phyloP scores from a whole-genome alignment of 2,888 invertebrate genomes.

The Lithophane leautieri region DNA sequence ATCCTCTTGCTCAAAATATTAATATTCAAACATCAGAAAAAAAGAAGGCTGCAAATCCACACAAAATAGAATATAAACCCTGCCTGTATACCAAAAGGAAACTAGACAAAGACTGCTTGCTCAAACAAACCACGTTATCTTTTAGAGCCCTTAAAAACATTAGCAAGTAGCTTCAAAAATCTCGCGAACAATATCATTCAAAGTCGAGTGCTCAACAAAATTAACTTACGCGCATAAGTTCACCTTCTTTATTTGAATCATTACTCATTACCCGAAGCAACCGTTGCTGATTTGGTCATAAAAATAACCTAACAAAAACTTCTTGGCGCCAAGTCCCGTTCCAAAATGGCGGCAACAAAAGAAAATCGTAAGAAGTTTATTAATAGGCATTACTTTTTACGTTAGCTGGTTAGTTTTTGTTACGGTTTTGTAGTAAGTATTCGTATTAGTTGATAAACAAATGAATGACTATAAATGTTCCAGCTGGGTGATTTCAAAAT shows the following conservation, averaged over 20 bases:
- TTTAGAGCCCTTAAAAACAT: constrained; percentile 20
- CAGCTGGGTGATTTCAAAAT: constrained; percentile 68
- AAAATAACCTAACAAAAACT: constrained; percentile 80
- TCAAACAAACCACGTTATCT: constrained; percentile 20
- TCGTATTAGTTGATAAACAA: constrained; percentile 39
- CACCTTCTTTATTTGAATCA: constrained; percentile 76
- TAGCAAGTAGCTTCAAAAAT: constrained; percentile 27
- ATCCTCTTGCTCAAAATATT: neutral
- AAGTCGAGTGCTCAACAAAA: constrained; percentile 58
- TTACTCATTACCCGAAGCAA: constrained; percentile 83
- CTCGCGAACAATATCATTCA: constrained; percentile 45
- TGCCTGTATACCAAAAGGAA: constrained; percentile 32
- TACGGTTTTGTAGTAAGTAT: constrained; percentile 32
- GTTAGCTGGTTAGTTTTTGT: constrained; percentile 41
- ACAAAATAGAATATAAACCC: constrained; percentile 6
- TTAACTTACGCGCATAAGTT: constrained; percentile 66
- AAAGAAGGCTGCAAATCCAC: neutral
- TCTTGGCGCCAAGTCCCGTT: constrained; percentile 80
- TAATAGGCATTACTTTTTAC: constrained; percentile 63
- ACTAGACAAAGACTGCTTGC: neutral
- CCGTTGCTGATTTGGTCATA: constrained; percentile 79
- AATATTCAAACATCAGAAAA: neutral
- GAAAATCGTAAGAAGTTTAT: constrained; percentile 59
- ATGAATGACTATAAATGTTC: constrained; percentile 31
- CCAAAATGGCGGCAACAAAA: constrained; percentile 69